Percentiles rank a stretch among this genome's conserved stretches.
Conservation (phyloP, 1,140 invertebrate genomes). For the Melitaea cinxia region DNA sequence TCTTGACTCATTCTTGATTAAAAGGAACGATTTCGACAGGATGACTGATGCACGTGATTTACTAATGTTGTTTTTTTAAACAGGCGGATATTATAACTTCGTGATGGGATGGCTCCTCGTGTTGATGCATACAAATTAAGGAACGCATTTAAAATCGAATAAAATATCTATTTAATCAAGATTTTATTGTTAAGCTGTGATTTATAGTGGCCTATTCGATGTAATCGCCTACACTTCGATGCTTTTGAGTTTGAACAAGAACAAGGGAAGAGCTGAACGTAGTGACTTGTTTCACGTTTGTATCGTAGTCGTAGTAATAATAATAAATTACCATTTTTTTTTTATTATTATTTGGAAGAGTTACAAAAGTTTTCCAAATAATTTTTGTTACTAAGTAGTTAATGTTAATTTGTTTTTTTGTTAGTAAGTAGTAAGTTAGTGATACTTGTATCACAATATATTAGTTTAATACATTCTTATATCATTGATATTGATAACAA, state of each 20-base stretch:
- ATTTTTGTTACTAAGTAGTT: constrained; percentile 43
- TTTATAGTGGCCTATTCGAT: constrained; percentile 56
- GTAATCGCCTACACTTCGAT: constrained; percentile 55
- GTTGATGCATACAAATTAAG: constrained; percentile 69
- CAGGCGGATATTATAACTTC: constrained; percentile 72
- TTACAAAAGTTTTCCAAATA: too few relatives aligned
- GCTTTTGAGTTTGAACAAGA: constrained; percentile 32
- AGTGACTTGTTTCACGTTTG: constrained; percentile 24
- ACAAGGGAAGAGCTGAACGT: constrained; percentile 11
- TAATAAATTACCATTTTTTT: constrained; percentile 57
- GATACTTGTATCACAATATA: too few relatives aligned
- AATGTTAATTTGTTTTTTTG: too few relatives aligned
- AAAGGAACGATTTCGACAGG: constrained; percentile 70
- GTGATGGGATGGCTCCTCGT: constrained; percentile 67
- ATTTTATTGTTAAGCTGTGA: constrained; percentile 51
- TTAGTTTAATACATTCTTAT: too few relatives aligned
- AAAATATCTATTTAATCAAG: constrained; percentile 57
- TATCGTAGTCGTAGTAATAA: constrained; percentile 49
- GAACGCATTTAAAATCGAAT: constrained; percentile 61
- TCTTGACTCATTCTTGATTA: constrained; percentile 68
- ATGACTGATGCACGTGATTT: constrained; percentile 71
- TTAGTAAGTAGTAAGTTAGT: too few relatives aligned
- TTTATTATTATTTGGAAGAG: too few relatives aligned
- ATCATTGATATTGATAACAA: too few relatives aligned
- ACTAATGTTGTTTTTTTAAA: constrained; percentile 58